Base-by-base conservation (phyloP, 2,888 invertebrate species). In the Hyposoter didymator region DNA sequence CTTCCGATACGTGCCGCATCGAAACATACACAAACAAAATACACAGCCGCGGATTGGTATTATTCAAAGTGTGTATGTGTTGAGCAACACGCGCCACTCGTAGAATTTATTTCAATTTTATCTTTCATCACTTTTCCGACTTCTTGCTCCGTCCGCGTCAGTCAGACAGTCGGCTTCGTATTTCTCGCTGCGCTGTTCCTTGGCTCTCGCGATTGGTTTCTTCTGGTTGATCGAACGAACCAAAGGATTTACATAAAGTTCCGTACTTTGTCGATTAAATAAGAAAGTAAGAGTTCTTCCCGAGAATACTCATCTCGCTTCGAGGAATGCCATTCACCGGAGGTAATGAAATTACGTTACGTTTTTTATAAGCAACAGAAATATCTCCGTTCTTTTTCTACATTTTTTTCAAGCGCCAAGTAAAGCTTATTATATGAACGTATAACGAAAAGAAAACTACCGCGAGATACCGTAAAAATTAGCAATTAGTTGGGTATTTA, bases 31-130 rank as follows among this genome's bases (percentile, higher is more conserved):
- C 32, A 17, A 14, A n/a, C 17, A 72, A 52, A 52, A 35, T 32
- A 59, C 62, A 28, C 49, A 52, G 47, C 19, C 6, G 32, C 7
- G n/a, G 19, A 59, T 70, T 47, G 17, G 45, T 39, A 52, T 73
- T 39, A 52, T 73, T 82, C 32, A 82, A 69, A 62, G 62, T 74
- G 62, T 74, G 32, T 8, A 43, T 45, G 35, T 6, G 69, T 75
- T 64, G 47, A 62, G 62, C 8, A 67, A 80, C 32, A 62, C 74
- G 43, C 62, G 45, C 28, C 74, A 75, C n/a, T 75, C 28, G 35
- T 64, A 47, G 47, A 62, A 75, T 75, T 64, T 45, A 43, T 76
- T 67, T 59, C 12, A 47, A 49, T 35, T 39, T 8, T 39, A 49
- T 66, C 17, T 12, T 67, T 43, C 52, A 43, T 55, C 39, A 49